phyloP scores from a whole-genome alignment of 2,797 vertebrate species.

The Enteromius trimaculatus region DNA sequence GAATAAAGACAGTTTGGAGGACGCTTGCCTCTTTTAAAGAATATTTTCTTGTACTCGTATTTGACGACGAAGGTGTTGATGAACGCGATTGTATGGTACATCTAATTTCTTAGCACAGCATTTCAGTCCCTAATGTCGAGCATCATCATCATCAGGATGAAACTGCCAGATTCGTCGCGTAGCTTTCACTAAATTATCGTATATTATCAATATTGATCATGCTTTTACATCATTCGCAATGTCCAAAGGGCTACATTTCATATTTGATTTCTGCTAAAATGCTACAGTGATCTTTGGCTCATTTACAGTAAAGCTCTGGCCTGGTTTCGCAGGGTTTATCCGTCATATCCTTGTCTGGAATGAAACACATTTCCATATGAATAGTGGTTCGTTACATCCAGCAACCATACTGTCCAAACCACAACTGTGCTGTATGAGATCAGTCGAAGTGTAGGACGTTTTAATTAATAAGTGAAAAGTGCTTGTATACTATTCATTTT shows the following conservation, averaged over 20 bases:
- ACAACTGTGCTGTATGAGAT: not conserved
- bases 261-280: not conserved
- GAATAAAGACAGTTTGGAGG: slow-evolving; percentile 9
- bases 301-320: not conserved
- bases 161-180: not conserved
- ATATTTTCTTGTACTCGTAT: not conserved
- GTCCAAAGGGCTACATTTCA: not conserved
- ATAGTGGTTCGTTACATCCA: not conserved
- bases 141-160: not conserved
- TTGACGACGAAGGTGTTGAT: not conserved
- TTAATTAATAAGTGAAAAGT: not conserved
- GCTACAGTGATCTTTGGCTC: not conserved
- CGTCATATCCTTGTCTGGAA: not conserved
- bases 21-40: not conserved
- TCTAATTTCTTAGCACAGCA: not conserved
- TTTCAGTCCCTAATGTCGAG: not conserved
- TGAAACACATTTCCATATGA: slow-evolving; percentile 14
- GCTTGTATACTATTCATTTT: not conserved
- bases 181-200: not conserved
- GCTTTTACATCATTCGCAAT: not conserved
- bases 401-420: not conserved
- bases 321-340: slow-evolving; percentile 9
- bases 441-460: no score
- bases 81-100: not conserved
- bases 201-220: not conserved